phyloP scores from a whole-genome alignment of 2,113 vertebrate species.

The Macaca mulatta region DNA sequence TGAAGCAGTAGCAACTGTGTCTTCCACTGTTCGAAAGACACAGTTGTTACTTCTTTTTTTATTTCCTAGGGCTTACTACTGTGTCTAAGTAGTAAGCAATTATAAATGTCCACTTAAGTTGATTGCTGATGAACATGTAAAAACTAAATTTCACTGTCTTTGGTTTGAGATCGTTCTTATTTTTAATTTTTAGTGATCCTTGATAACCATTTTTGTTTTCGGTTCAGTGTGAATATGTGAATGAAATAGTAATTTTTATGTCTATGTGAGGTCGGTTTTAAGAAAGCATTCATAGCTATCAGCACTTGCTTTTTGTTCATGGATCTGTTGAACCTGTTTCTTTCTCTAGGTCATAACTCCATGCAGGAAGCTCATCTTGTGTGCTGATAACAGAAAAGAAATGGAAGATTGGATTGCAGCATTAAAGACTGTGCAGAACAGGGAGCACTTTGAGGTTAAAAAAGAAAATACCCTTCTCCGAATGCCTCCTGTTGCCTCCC shows the following conservation, averaged over 20 bases:
- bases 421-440: conserved; percentile 93
- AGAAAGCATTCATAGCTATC: neutral
- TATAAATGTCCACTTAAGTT: neutral
- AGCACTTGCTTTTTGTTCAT: neutral
- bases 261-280: neutral
- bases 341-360: conserved; percentile 94
- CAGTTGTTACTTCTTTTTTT: too few species aligned
- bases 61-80: neutral
- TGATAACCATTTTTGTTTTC: neutral
- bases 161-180: neutral
- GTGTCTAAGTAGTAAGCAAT: neutral
- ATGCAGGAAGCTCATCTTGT: conserved; percentile 94
- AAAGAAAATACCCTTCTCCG: neutral
- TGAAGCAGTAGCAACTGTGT: neutral
- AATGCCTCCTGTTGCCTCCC: neutral
- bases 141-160: neutral
- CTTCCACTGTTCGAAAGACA: neutral
- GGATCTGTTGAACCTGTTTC: accelerated
- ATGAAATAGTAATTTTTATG: neutral
- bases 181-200: neutral
- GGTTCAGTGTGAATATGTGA: neutral
- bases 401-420: conserved; percentile 99
- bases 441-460: conserved; percentile 95
- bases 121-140: neutral
- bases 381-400: conserved; percentile 98